phyloP scores from a whole-genome alignment of 2,113 vertebrate genomes.

The Semicossyphus pulcher region DNA sequence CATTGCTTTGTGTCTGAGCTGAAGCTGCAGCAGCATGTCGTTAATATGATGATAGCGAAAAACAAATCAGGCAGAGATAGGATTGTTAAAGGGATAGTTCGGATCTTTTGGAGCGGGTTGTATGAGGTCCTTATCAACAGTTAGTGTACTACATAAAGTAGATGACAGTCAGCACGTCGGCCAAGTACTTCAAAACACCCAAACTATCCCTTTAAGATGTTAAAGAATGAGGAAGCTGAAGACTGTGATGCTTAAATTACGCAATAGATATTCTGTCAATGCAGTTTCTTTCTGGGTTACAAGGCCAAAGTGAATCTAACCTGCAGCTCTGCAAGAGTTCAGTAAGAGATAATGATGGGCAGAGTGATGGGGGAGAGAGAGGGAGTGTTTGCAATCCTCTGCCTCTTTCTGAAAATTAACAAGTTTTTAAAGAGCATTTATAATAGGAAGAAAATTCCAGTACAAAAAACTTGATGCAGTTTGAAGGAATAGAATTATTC shows the following conservation, averaged over 20 bases:
- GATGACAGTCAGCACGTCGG: no score
- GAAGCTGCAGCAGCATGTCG: background rate
- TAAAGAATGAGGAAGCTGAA: background rate
- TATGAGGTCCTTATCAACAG: no score
- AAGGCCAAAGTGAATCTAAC: slow-evolving; percentile 21
- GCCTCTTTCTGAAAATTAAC: no score
- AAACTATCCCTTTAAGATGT: no score
- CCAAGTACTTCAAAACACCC: no score
- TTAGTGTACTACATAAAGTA: no score
- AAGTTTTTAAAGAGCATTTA: no score
- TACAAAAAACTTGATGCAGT: background rate
- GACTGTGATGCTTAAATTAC: background rate
- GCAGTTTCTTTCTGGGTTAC: slow-evolving; percentile 45
- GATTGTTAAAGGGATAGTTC: background rate
- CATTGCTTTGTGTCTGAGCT: background rate
- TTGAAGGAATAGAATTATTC: background rate
- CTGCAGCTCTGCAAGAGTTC: slow-evolving; percentile 19
- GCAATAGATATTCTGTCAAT: background rate
- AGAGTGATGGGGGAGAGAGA: background rate
- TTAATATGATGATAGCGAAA: background rate
- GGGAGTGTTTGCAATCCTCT: background rate
- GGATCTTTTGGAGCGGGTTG: no score
- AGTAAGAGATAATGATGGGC: background rate
- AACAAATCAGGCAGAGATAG: background rate
- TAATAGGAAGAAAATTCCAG: no score